Conservation (phyloP, 2,888 invertebrate genomes). For the Leptura quadrifasciata region DNA sequence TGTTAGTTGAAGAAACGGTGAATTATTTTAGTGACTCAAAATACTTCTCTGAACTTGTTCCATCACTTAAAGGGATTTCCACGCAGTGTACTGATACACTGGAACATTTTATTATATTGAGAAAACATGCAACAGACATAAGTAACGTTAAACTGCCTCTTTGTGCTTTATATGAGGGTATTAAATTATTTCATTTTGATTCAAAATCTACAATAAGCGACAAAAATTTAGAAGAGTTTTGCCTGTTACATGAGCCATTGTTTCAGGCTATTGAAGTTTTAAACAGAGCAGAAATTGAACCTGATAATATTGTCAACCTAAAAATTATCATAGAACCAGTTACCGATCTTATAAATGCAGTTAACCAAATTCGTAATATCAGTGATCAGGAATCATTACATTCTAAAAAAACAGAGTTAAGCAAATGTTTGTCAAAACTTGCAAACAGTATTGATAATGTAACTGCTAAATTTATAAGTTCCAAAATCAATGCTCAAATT, state of each 20-base stretch:
- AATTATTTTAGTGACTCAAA: not conserved
- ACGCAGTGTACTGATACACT: constrained; percentile 6
- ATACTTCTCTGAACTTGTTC: constrained; percentile 19
- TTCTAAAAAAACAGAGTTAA: not conserved
- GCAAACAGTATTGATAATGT: constrained; percentile 10
- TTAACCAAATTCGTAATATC: constrained; percentile 15
- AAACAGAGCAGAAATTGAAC: constrained; percentile 46
- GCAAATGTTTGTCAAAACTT: not conserved
- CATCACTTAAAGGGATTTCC: constrained; percentile 12
- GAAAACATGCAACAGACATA: not conserved
- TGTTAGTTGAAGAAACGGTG: not conserved
- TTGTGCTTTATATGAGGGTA: constrained; percentile 49
- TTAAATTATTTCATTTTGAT: constrained; percentile 40
- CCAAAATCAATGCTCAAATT: constrained; percentile 21
- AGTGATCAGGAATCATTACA: constrained; percentile 29
- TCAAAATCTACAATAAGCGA: constrained; percentile 17
- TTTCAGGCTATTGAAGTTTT: constrained; percentile 51
- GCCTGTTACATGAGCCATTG: constrained; percentile 46
- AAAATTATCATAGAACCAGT: constrained; percentile 45
- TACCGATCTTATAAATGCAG: constrained; percentile 28
- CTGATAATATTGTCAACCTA: constrained; percentile 37
- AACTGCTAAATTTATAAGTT: constrained; percentile 2
- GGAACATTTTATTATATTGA: not conserved
- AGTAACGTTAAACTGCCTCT: constrained; percentile 44
- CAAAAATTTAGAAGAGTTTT: constrained; percentile 41